These are phyloP conservation scores for Rhagonycha lutea DNA, from an alignment of 2,888 invertebrate genomes.

Conservation along the genomic window DNA sequence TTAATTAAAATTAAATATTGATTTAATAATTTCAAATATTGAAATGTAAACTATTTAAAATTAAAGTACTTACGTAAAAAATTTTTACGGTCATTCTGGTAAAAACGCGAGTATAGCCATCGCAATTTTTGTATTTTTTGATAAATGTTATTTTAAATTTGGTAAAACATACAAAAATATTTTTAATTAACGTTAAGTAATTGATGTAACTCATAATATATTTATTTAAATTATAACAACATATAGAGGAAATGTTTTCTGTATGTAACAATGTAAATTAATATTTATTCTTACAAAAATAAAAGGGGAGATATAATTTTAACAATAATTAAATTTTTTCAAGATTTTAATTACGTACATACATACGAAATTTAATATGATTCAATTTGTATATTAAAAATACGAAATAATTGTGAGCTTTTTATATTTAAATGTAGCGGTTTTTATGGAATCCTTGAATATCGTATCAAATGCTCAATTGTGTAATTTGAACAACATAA, in stretches of 20 bases:
- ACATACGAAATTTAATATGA: background rate
- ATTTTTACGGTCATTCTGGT: background rate
- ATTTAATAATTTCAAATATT: too few species aligned
- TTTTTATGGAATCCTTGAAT: background rate
- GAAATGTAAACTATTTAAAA: too few species aligned
- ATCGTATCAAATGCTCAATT: background rate
- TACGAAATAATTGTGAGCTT: background rate
- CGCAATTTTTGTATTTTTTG: background rate
- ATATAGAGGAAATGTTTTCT: background rate
- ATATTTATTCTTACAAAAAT: background rate
- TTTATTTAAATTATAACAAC: background rate
- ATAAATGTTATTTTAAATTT: background rate
- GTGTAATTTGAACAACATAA: background rate
- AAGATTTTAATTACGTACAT: background rate
- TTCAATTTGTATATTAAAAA: background rate
- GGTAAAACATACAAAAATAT: background rate
- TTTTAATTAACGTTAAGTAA: background rate
- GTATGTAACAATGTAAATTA: background rate
- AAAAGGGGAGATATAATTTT: background rate
- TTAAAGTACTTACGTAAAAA: too few species aligned
- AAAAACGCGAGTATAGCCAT: background rate
- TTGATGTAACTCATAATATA: background rate
- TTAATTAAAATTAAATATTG: too few species aligned
- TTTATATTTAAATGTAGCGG: background rate
- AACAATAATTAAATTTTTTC: background rate